phyloP scores from a whole-genome alignment of 1,140 invertebrate genomes.

The Gonatopus flavifemur region DNA sequence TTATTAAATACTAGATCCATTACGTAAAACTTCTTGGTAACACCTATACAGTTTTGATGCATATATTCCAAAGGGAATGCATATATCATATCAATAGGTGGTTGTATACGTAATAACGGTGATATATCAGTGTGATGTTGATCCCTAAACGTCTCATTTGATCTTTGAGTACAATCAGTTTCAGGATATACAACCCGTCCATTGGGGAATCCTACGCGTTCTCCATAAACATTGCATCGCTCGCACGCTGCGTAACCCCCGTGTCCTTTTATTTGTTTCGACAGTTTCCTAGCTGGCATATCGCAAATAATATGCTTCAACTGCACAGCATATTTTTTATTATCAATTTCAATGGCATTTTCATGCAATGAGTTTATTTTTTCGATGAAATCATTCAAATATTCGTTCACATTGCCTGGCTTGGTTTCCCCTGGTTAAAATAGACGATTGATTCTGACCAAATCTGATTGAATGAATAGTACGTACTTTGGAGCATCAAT shows the following conservation, averaged over 20 bases:
- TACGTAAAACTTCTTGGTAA: too few relatives aligned
- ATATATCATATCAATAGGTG: too few relatives aligned
- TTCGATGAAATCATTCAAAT: constrained; percentile 10
- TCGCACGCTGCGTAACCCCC: constrained; percentile 9
- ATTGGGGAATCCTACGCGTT: neutral
- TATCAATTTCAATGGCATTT: constrained; percentile 6
- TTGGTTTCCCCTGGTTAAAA: constrained; percentile 8
- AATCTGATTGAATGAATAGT: too few relatives aligned
- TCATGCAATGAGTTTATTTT: constrained; percentile 14
- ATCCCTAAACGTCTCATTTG: constrained; percentile 7
- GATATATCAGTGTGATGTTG: too few relatives aligned
- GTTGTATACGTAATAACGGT: too few relatives aligned
- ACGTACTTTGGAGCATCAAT: too few relatives aligned
- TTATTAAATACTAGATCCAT: too few relatives aligned
- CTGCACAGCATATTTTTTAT: constrained; percentile 2
- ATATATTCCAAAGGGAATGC: too few relatives aligned
- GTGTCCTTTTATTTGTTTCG: constrained; percentile 9
- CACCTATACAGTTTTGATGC: too few relatives aligned
- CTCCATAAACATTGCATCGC: constrained; percentile 7
- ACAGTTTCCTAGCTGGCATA: constrained; percentile 6
- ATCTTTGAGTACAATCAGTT: neutral
- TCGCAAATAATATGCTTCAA: constrained; percentile 10
- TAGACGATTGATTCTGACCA: too few relatives aligned
- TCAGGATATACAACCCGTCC: constrained; percentile 2
- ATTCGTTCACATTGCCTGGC: constrained; percentile 3